phyloP scores from a whole-genome alignment of 2,888 invertebrate species.

The Troides helena region DNA sequence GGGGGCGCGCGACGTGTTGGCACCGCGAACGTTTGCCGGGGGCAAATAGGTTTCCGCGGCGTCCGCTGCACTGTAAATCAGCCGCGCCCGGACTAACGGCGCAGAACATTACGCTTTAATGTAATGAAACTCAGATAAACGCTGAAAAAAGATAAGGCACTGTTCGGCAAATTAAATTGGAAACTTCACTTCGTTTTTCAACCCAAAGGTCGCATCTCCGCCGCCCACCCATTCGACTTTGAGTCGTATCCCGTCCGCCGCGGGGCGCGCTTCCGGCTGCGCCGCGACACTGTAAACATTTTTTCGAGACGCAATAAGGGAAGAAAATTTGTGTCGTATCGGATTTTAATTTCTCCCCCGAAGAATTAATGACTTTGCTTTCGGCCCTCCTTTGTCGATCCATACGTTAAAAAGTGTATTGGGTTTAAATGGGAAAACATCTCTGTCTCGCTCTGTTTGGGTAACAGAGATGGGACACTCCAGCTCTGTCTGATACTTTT shows the following conservation, averaged over 20 bases:
- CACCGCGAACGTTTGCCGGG: constrained; percentile 8
- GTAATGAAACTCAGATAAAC: constrained; percentile 75
- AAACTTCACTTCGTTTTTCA: constrained; percentile 53
- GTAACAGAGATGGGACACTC: not conserved
- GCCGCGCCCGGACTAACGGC: constrained; percentile 30
- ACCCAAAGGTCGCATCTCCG: constrained; percentile 37
- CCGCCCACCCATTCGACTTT: constrained; percentile 20
- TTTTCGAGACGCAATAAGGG: constrained; percentile 28
- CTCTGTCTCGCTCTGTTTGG: constrained; percentile 5
- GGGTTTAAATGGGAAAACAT: constrained; percentile 44
- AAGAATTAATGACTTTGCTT: constrained; percentile 75
- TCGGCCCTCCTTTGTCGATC: constrained; percentile 54
- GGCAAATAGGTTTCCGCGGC: constrained; percentile 14
- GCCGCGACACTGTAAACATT: constrained; percentile 5
- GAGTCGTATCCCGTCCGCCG: not conserved
- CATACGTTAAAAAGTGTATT: constrained; percentile 61
- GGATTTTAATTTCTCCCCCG: constrained; percentile 76
- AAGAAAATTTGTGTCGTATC: constrained; percentile 77
- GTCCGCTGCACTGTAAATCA: constrained; percentile 13
- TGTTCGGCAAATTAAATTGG: constrained; percentile 77
- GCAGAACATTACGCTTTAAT: constrained; percentile 60
- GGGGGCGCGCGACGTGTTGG: constrained; percentile 13
- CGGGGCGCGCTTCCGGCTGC: constrained; percentile 37
- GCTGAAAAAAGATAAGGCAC: constrained; percentile 67
- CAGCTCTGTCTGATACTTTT: not conserved